A percentile compares a stretch with the other conserved stretches of the same genome.
phyloP scores from a whole-genome alignment of 2,113 vertebrate genomes.

The Phycodurus eques region DNA sequence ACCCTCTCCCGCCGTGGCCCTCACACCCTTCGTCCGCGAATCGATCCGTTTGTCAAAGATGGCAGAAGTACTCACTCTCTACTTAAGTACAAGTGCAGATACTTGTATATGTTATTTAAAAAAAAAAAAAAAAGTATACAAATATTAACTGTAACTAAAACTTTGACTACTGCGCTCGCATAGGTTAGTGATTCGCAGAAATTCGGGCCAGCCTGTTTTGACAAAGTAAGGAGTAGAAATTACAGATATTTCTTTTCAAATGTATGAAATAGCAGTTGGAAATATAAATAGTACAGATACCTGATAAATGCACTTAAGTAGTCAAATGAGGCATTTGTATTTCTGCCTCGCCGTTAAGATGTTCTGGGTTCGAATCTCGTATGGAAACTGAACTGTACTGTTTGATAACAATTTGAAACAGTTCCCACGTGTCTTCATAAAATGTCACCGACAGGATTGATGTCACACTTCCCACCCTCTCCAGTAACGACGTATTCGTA shows the following conservation, averaged over 20 bases:
- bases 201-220: too few species aligned
- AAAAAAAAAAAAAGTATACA: too few species aligned
- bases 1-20: conserved; percentile 61
- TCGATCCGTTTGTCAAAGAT: conserved; percentile 73
- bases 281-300: too few species aligned
- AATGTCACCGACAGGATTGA: neutral
- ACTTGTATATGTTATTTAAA: neutral
- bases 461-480: neutral
- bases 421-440: neutral
- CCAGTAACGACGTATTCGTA: neutral
- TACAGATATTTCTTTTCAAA: too few species aligned
- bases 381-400: neutral
- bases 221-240: too few species aligned
- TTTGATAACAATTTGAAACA: neutral
- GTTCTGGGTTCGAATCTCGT: neutral
- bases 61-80: neutral
- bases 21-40: conserved; percentile 70
- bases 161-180: too few species aligned
- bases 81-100: neutral
- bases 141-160: too few species aligned
- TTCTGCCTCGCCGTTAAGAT: neutral
- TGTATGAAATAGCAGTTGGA: too few species aligned
- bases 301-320: neutral
- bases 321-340: neutral
- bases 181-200: too few species aligned